A percentile compares a stretch with the other conserved stretches of the same genome.
phyloP scores from a whole-genome alignment of 2,113 vertebrate genomes.

The Natator depressus region DNA sequence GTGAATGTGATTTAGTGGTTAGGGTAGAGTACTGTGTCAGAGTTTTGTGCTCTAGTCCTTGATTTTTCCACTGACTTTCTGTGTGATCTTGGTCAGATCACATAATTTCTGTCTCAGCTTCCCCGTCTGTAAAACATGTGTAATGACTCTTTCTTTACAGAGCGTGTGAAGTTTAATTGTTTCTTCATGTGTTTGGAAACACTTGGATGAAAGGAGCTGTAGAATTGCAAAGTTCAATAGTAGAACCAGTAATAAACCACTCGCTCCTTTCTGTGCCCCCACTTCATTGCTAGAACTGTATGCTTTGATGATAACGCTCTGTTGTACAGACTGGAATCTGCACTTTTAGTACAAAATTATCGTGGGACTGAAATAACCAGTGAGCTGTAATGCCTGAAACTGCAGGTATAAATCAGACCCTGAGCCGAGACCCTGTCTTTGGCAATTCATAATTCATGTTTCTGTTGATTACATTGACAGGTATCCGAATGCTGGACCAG shows the following conservation, averaged over 20 bases:
- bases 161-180: not conserved
- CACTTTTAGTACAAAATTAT: not conserved
- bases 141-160: not conserved
- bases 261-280: not conserved
- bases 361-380: not conserved
- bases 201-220: not conserved
- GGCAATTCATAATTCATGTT: not conserved
- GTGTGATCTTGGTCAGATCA: not conserved
- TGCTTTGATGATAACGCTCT: not conserved
- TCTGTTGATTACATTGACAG: slow-evolving; percentile 70
- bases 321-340: not conserved
- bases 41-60: not conserved
- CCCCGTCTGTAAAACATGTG: not conserved
- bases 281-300: not conserved
- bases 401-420: not conserved
- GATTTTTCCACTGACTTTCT: not conserved
- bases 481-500: slow-evolving; percentile 98
- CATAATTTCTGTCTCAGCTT: not conserved
- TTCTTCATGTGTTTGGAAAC: not conserved
- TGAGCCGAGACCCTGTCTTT: not conserved
- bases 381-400: not conserved
- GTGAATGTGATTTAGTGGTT: not conserved
- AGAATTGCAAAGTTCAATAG: not conserved
- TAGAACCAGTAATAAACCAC: not conserved
- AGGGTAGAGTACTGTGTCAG: accelerated